Evolutionary conservation across 2,113 vertebrate species (phyloP).

Genomic region (Galemys pyrenaicus): DNA sequence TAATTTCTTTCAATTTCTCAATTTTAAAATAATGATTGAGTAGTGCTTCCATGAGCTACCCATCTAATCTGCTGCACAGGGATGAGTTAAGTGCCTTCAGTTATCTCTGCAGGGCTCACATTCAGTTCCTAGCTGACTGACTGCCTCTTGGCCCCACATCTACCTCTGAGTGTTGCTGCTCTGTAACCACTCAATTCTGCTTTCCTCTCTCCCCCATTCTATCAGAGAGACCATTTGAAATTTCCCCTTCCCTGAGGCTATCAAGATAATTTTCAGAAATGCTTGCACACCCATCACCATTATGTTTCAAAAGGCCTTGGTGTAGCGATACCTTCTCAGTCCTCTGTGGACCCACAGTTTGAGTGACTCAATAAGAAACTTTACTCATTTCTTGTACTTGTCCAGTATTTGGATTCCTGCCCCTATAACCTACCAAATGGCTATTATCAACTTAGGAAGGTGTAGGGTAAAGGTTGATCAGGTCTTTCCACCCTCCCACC

Average conservation of each 20-base stretch:
- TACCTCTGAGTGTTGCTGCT: neutral
- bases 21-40: neutral
- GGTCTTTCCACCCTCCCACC: too few species aligned
- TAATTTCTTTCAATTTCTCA: too few species aligned
- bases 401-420: neutral
- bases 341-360: neutral
- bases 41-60: neutral
- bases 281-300: too few species aligned
- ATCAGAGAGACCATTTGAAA: neutral
- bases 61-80: neutral
- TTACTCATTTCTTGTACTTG: neutral
- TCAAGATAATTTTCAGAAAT: neutral
- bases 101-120: rapidly evolving
- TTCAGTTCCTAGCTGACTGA: rapidly evolving
- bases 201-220: neutral
- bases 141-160: too few species aligned
- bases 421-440: neutral
- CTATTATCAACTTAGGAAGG: neutral
- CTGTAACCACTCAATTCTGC: neutral
- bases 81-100: neutral
- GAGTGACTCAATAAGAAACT: neutral
- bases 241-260: neutral
- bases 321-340: neutral
- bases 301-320: neutral
- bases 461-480: too few species aligned